These are phyloP conservation scores for Pogonocherus hispidulus DNA, from an alignment of 2,888 invertebrate species.

Conservation along the genomic window DNA sequence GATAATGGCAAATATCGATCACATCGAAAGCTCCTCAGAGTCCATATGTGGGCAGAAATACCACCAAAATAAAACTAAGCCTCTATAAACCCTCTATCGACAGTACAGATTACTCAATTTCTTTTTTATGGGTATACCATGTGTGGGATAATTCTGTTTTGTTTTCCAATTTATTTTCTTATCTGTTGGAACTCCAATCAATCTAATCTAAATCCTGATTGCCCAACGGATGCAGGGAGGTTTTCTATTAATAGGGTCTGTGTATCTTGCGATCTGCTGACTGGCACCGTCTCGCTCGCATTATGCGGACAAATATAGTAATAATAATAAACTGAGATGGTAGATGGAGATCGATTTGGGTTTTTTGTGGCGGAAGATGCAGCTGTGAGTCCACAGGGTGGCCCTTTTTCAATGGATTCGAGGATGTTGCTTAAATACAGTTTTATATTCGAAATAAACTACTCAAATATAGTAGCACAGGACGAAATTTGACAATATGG, in stretches of 20 bases:
- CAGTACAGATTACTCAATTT: background rate
- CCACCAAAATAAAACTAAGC: background rate
- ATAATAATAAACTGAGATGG: background rate
- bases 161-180: background rate
- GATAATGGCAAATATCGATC: no score
- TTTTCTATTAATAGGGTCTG: background rate
- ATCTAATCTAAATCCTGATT: background rate
- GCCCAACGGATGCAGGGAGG: background rate
- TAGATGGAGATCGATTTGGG: background rate
- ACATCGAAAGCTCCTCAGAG: no score
- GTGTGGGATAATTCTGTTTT: background rate
- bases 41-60: no score
- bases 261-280: background rate
- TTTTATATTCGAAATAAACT: no score
- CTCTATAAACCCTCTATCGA: background rate
- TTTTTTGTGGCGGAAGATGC: no score
- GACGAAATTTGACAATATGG: no score
- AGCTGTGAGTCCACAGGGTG: no score
- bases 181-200: slow-evolving; percentile 1
- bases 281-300: background rate
- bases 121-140: background rate
- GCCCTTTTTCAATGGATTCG: no score
- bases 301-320: background rate
- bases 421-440: no score
- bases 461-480: no score